These are phyloP conservation scores for Spodoptera frugiperda DNA, from an alignment of 1,140 invertebrate species.

Conservation along the genomic window DNA sequence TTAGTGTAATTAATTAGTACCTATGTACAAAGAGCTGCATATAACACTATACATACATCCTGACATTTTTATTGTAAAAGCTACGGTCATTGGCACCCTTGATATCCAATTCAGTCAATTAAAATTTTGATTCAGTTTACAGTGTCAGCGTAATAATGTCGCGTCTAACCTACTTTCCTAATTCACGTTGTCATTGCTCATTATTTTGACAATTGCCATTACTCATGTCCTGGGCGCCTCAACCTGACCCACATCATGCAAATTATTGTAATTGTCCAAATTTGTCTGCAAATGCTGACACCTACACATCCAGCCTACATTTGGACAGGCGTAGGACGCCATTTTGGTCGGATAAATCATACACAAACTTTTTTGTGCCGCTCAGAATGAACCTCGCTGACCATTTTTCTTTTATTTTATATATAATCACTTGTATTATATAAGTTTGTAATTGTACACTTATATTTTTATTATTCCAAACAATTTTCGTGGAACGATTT, in stretches of 20 bases:
- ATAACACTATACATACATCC: not conserved
- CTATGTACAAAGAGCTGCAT: not conserved
- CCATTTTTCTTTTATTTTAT: not conserved
- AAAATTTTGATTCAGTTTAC: not conserved
- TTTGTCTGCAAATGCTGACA: slow-evolving; percentile 29
- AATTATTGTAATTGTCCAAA: slow-evolving; percentile 57
- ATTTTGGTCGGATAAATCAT: not conserved
- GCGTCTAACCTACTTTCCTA: slow-evolving; percentile 30
- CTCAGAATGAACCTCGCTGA: not conserved
- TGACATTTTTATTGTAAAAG: no score
- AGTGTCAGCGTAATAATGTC: not conserved
- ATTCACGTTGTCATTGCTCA: slow-evolving; percentile 24
- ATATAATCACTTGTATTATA: not conserved
- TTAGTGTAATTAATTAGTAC: no score
- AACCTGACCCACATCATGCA: slow-evolving; percentile 44
- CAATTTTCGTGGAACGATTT: slow-evolving; percentile 14
- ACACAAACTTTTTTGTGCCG: not conserved
- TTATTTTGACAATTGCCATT: slow-evolving; percentile 49
- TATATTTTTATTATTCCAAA: slow-evolving; percentile 10
- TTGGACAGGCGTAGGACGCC: slow-evolving; percentile 2
- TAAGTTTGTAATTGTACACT: not conserved
- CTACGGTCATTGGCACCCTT: not conserved
- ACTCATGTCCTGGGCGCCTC: slow-evolving; percentile 43
- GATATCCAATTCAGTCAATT: not conserved
- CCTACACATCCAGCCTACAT: slow-evolving; percentile 34